Base-by-base conservation (phyloP, 2,888 invertebrate species). In the Mellilla xanthometata region DNA sequence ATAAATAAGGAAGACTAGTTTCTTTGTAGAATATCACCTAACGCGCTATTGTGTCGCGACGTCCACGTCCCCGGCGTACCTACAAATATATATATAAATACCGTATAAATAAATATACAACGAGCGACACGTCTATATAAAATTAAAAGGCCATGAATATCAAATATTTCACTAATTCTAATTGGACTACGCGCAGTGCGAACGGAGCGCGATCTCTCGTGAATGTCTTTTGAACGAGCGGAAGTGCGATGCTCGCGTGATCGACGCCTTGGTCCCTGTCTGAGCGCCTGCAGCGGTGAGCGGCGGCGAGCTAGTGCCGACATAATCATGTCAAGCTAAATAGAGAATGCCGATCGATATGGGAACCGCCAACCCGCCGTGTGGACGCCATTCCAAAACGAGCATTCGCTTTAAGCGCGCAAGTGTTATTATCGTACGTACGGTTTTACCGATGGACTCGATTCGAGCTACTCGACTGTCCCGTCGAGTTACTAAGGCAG, bases 1-100 rank as follows among this genome's bases (percentile, higher is more conserved):
- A 74, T 78, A 72, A 76, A 78, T 74, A 85, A 87, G 88, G 88
- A 88, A 88, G 88, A 88, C 88, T 88, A 88, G 88, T 87, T 82
- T 83, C 80, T 76, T 80, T 85, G 82, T 82, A 82, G 80, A 80
- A 80, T 87, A 87, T 86, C 86, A 86, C 87, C 81, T 84, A 83
- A 79, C 71, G 82, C 72, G 81, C 74, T 81, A 77, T 82, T 79
- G 80, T 73, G 71, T 71, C 70, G 72, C 70, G 76, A 77, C 79
- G 68, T 69, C 72, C 67, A 72, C 74, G 68, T 67, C 76, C 67
- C 65, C 62, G 75, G 78, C 76, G 68, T 83, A 48, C 41, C 36
- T 55, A 86, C 81, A 80, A 84, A 83, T 78, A 85, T 80, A 80
- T 77, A 68, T 66, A 69, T 62, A 13, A 38, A 44, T 31, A 24